These are phyloP conservation scores for Melanotus villosus DNA, from an alignment of 2,888 invertebrate species.

Conservation along the genomic window DNA sequence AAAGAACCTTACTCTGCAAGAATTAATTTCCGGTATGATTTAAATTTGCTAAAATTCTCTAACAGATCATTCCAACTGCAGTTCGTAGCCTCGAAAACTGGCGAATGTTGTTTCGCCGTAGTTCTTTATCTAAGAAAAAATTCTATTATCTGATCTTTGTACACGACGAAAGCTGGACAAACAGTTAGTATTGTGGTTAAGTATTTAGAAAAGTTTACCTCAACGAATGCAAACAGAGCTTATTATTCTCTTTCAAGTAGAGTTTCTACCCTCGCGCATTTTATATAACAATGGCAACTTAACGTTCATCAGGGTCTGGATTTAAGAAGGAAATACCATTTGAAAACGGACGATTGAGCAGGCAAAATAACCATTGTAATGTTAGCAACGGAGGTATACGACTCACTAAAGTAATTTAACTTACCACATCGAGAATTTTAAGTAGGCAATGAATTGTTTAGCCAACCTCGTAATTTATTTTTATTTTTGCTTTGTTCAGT, in stretches of 20 bases:
- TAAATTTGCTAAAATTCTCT: too few relatives aligned
- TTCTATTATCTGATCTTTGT: too few relatives aligned
- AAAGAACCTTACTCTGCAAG: too few relatives aligned
- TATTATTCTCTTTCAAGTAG: constrained; percentile 25
- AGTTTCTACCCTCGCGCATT: constrained; percentile 33
- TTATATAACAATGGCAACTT: constrained; percentile 36
- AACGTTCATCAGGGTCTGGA: constrained; percentile 56
- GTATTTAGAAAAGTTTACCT: constrained; percentile 16
- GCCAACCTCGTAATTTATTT: constrained; percentile 56
- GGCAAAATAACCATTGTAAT: constrained; percentile 61
- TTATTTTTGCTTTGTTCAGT: constrained; percentile 48
- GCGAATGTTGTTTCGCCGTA: too few relatives aligned
- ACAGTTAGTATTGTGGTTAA: not conserved
- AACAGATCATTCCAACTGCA: too few relatives aligned
- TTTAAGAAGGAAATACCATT: constrained; percentile 63
- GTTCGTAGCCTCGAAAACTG: too few relatives aligned
- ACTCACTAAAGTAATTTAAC: constrained; percentile 57
- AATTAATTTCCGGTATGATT: too few relatives aligned
- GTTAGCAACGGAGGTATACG: constrained; percentile 57
- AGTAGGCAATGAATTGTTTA: constrained; percentile 60
- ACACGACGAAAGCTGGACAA: too few relatives aligned
- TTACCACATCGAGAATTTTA: constrained; percentile 59
- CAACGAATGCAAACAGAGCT: constrained; percentile 17
- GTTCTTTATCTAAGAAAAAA: too few relatives aligned
- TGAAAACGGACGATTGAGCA: constrained; percentile 61